Evolutionary conservation across 1,140 invertebrate species (phyloP), one percentile per base, ranked within the genome.

Genomic region (Melipona quadrifasciata): DNA sequence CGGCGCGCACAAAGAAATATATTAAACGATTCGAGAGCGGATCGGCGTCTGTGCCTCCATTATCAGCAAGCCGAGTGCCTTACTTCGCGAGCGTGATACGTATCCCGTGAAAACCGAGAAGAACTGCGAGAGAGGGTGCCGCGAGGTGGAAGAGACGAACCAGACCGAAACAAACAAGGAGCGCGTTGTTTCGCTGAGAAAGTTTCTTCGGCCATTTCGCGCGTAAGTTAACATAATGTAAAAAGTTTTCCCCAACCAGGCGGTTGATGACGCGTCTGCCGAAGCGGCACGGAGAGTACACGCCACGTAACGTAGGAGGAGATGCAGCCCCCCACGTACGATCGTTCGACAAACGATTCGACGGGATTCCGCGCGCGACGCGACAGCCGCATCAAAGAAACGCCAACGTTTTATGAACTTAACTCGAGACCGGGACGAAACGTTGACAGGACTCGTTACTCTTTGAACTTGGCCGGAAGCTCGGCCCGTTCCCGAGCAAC

Each of bases 201-300:
- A 89, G 53, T 87, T 85, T 47, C n/a, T 55, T 27, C 31, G 86
- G 85, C 86, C 83, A 88, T 90, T 90, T 90, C 86, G 74, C 88
- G 84, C 89, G 67, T 53, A 86, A 83, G 78, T 90, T 90, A 84
- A 90, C 89, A 84, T 90, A 90, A 90, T 88, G 86, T 90, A 88
- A 86, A 90, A 90, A 90, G 76, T 90, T 90, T 77, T 70, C 31
- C 19, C 10, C 39, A 47, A 21, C 17, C 72, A 24, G 64, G 39
- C 58, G 64, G 61, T 87, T 84, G 85, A 85, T 89, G 89, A 82
- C 85, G n/a, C 55, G 57, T 39, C 79, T 21, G 24, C 31, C n/a
- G 5, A 1, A 61, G 24, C 47, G 39, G 8, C 39, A 47, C 39
- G 8, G 8, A 47, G 8, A 47, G 8, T 8, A 47, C 39, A 8